Evolutionary conservation across 2,113 vertebrate genomes (phyloP).

Genomic region (Podarcis muralis): DNA sequence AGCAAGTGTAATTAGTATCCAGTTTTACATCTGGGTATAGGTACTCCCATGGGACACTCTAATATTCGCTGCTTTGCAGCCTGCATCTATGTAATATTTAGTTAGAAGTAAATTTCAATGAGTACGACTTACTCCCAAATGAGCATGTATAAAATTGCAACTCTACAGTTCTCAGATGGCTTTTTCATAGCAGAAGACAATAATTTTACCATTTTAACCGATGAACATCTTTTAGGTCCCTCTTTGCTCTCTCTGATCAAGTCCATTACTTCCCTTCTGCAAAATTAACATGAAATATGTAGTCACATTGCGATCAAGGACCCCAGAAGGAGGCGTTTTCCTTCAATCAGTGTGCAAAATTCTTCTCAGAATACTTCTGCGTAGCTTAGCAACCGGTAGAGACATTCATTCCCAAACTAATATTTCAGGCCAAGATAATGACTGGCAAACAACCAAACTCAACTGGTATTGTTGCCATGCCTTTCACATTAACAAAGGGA

Average conservation of each 20-base stretch:
- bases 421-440: conserved; percentile 18
- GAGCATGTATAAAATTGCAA: neutral
- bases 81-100: neutral
- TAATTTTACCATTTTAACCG: neutral
- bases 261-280: neutral
- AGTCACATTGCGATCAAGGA: conserved; percentile 6
- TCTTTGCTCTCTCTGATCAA: neutral
- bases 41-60: neutral
- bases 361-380: neutral
- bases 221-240: neutral
- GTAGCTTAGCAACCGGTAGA: conserved; percentile 21
- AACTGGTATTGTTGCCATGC: conserved; percentile 11
- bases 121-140: neutral
- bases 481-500: conserved; percentile 21
- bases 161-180: neutral
- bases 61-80: neutral
- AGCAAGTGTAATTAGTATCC: neutral
- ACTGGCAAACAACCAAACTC: conserved; percentile 21
- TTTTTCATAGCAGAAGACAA: neutral
- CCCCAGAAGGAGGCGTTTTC: neutral
- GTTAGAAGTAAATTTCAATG: neutral
- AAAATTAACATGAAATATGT: conserved; percentile 5
- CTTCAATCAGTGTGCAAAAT: conserved; percentile 7
- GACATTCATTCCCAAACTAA: conserved; percentile 11
- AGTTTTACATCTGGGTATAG: neutral